Evolutionary conservation across 2,113 vertebrate species (phyloP).

Genomic region (Hippopotamus amphibius): DNA sequence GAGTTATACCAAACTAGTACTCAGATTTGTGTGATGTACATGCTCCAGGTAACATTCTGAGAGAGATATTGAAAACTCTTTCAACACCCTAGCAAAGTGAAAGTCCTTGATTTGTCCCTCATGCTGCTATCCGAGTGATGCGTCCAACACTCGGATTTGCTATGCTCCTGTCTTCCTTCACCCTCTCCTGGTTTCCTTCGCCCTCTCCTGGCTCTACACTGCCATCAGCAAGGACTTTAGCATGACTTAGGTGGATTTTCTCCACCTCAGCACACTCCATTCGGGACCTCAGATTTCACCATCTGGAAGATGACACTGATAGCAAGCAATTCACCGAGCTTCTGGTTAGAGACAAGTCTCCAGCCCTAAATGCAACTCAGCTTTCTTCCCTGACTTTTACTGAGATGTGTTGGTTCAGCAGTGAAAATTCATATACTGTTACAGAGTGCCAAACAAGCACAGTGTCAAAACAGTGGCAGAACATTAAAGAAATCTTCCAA

Average conservation of each 20-base stretch:
- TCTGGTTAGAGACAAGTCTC: not conserved
- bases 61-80: not conserved
- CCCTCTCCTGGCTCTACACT: not conserved
- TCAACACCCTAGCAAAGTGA: not conserved
- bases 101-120: not conserved
- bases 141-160: not conserved
- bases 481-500: not conserved
- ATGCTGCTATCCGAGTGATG: not conserved
- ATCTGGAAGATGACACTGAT: not conserved
- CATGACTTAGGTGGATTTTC: not conserved
- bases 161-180: too few relatives aligned
- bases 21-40: rapidly evolving
- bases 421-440: not conserved
- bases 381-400: not conserved
- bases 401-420: not conserved
- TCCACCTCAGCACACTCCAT: not conserved
- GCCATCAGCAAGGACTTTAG: not conserved
- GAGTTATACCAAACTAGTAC: not conserved
- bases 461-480: not conserved
- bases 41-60: not conserved
- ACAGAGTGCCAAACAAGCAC: not conserved
- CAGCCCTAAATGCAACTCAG: not conserved
- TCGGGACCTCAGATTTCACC: not conserved
- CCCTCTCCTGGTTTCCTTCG: too few relatives aligned
- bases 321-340: not conserved